Evolutionary conservation across 2,888 invertebrate species (phyloP), one percentile per base, ranked within the genome.

Genomic region (Drosophila buzzatii): DNA sequence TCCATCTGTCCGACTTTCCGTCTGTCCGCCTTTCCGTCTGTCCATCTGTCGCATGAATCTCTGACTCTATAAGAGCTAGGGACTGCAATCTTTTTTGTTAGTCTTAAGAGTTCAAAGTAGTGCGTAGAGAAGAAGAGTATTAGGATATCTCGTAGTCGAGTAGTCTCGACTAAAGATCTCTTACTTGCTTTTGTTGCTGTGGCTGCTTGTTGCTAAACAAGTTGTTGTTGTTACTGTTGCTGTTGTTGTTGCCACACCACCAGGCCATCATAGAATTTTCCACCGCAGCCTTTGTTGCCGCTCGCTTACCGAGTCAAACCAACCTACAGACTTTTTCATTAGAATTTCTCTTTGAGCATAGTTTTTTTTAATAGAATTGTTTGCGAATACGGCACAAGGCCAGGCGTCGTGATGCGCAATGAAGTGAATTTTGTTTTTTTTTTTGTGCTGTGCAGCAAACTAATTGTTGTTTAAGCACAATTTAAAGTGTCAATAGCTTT

Each of bases 271-370:
- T 49, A 61, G 77, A 35, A 58, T 70, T 60, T 51, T 55, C 68
- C 60, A 64, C 73, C 52, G 58, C 56, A 62, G 62, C 72, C 71
- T 79, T 85, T 88, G 81, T 83, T 85, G 61, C 35, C 59, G 59
- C 66, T 63, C 68, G 69, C 65, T 71, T 70, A 57, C 73, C 73
- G 70, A 35, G 56, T 60, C 65, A 76, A 84, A 77, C 82, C 79
- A 81, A 81, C 82, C 89, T 74, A 75, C 82, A 82, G 86, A 81
- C 86, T 84, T 86, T 86, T 88, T 88, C 89, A 86, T 86, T 86
- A 86, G 68, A 66, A 77, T 77, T 73, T 76, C 74, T 52, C 72
- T 76, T 56, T 44, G 76, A 41, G 53, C 2, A 14, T 37, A 16
- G 51, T 59, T 33, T 51, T 62, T 71, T 79, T 82, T 70, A 82